A percentile compares a stretch with the other conserved stretches of the same genome.
phyloP scores from a whole-genome alignment of 2,113 vertebrate genomes.

The Boleophthalmus pectinirostris region DNA sequence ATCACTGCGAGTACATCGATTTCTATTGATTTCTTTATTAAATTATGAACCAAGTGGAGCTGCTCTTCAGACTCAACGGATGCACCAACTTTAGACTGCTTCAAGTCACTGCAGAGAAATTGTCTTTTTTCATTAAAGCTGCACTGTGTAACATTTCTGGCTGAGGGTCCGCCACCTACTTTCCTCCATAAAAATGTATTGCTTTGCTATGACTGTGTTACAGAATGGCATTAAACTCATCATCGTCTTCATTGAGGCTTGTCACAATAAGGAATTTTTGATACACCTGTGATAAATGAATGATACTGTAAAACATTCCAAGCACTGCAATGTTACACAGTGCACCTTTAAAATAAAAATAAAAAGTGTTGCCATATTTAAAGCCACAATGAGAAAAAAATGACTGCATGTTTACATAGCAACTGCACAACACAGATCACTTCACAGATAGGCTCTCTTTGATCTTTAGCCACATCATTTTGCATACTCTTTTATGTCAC shows the following conservation, averaged over 20 bases:
- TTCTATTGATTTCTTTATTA: conserved; percentile 7
- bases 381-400: background rate
- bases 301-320: too few relatives aligned
- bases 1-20: background rate
- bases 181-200: too few relatives aligned
- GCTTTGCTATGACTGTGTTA: too few relatives aligned
- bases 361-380: background rate
- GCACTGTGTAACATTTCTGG: too few relatives aligned
- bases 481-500: background rate
- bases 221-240: too few relatives aligned
- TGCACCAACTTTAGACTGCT: background rate
- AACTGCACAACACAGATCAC: conserved; percentile 4
- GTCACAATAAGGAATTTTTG: too few relatives aligned
- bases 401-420: conserved; percentile 19
- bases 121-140: background rate
- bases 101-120: background rate
- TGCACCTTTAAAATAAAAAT: too few relatives aligned
- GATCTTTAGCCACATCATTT: conserved; percentile 24
- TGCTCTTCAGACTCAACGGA: background rate
- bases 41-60: background rate
- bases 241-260: too few relatives aligned
- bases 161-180: too few relatives aligned
- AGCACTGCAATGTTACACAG: too few relatives aligned
- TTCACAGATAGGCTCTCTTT: conserved; percentile 16
- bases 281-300: too few relatives aligned